These are phyloP conservation scores for Pseudonaja textilis DNA, from an alignment of 2,113 vertebrate genomes.

Conservation along the genomic window DNA sequence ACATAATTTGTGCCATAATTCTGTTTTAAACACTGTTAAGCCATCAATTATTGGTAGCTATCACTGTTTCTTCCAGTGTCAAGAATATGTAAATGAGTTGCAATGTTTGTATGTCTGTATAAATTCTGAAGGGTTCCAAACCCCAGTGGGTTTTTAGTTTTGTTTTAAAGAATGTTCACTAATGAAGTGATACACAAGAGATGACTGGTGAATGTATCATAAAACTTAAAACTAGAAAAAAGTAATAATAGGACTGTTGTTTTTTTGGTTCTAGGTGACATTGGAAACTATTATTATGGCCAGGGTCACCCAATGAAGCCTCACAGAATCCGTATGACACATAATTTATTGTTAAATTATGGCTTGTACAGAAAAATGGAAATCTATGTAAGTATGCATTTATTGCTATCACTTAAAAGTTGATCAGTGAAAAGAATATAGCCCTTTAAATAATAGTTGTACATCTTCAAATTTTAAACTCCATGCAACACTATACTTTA, in stretches of 20 bases:
- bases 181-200: not conserved
- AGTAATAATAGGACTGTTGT: not conserved
- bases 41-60: not conserved
- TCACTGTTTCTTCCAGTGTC: not conserved
- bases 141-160: not conserved
- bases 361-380: constrained; percentile 86
- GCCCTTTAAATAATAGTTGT: not conserved
- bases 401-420: constrained; percentile 6
- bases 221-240: not conserved
- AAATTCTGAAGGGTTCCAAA: not conserved
- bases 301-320: constrained; percentile 85
- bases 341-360: constrained; percentile 83
- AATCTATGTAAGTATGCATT: constrained; percentile 79
- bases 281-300: constrained; percentile 84
- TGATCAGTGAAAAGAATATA: constrained; percentile 10
- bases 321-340: constrained; percentile 83
- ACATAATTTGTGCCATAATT: not conserved
- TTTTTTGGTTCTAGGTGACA: constrained; percentile 74
- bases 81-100: not conserved
- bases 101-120: not conserved
- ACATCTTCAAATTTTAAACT: not conserved
- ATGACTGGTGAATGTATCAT: not conserved
- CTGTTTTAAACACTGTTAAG: not conserved
- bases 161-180: not conserved
- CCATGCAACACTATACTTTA: not conserved